A percentile compares a stretch with the other conserved stretches of the same genome.
Evolutionary conservation across 2,113 vertebrate genomes (phyloP).

Genomic region (Elgaria multicarinata): DNA sequence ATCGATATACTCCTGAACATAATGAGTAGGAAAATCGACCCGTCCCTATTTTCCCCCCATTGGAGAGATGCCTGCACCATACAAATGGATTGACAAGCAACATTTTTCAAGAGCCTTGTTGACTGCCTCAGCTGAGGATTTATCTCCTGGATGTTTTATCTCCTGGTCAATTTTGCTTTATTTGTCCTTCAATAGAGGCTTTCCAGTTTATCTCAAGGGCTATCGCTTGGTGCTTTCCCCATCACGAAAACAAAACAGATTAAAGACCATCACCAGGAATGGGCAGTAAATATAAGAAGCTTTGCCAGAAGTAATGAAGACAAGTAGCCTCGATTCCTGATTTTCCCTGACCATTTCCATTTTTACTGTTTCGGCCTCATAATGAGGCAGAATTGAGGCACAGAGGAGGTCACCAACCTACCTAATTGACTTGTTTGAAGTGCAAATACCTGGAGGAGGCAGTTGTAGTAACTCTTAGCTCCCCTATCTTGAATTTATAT

Average conservation of each 20-base stretch:
- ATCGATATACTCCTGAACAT: not conserved
- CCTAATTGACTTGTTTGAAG: not conserved
- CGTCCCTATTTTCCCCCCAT: not conserved
- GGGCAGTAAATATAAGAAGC: not conserved
- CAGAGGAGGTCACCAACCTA: not conserved
- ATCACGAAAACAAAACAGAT: not conserved
- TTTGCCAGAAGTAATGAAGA: not conserved
- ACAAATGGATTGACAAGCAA: not conserved
- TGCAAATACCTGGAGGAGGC: not conserved
- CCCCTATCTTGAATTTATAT: not conserved
- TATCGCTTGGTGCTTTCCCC: not conserved
- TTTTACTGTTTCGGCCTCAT: not conserved
- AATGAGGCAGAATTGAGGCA: not conserved
- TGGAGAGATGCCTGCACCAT: not conserved
- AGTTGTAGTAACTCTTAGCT: not conserved
- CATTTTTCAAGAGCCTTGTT: not conserved
- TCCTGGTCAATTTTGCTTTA: not conserved
- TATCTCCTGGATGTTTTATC: not conserved
- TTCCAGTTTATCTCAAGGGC: accelerated
- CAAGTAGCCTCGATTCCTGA: not conserved
- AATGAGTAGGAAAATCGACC: not conserved
- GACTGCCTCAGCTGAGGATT: not conserved
- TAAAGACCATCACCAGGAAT: not conserved
- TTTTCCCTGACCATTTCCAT: not conserved
- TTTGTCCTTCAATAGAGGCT: not conserved